Base-by-base conservation (phyloP, 2,888 invertebrate species). In the Cyclophora albipunctata region DNA sequence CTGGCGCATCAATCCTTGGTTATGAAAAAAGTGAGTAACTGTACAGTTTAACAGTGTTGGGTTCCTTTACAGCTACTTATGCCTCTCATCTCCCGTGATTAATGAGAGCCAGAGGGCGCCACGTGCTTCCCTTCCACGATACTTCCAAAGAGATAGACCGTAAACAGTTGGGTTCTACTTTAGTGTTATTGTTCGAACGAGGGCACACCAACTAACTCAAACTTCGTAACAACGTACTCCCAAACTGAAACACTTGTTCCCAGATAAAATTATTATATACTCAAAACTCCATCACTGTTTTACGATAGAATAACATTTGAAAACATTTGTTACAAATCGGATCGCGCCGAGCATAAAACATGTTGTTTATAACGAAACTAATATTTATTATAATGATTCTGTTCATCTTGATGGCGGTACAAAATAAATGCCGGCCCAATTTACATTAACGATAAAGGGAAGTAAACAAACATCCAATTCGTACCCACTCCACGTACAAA, bases 101-200 rank as follows among this genome's bases (percentile, higher is more conserved):
- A 84, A 85, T 78, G 82, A 78, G 74, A 74, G 78, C 81, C 78
- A 70, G 71, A 73, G 71, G 67, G 65, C 59, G 71, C 76, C 84
- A 74, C 73, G 75, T 85, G 84, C 71, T 62, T 20, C 20, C 59
- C 70, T 77, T 79, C 83, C 71, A 57, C 66, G 75, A 69, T 67
- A 70, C 67, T 60, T 64, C 60, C 73, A 64, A 54, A 48, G 67
- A 63, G 55, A 61, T 60, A 58, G 61, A 63, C 58, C 64, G 66
- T 73, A 71, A 74, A 73, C 69, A 73, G 60, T 67, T 57, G 62
- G 64, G 59, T 60, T 65, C 67, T 73, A 66, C 67, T 71, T 64
- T 60, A 51, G 64, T 62, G 63, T 67, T 67, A 66, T 69, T 61
- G 55, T 59, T 55, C 51, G 44, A 51, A 51, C 52, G 45, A 44